Evolutionary conservation across 2,888 invertebrate species (phyloP), one percentile per base, ranked within the genome.

Genomic region (Orchesella flavescens): DNA sequence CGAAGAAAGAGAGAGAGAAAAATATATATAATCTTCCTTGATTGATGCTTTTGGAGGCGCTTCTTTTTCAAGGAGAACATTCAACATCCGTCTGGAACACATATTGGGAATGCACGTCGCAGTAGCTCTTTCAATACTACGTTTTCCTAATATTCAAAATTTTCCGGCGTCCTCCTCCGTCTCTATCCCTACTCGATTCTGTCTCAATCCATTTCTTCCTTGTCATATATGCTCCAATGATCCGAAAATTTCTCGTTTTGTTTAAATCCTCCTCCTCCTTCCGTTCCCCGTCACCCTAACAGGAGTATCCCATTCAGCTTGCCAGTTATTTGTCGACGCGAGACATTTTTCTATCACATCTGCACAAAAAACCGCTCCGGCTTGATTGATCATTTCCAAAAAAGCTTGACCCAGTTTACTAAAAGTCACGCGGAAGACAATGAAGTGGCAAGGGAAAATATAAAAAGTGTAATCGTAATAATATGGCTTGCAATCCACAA

Each of bases 351-450:
- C 57, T 57, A n/a, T n/a, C n/a, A n/a, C 57, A 57, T 17, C 4
- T 12, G 57, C 4, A 57, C 5, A 57, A 17, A 57, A 17, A 15
- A 17, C 7, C 5, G 19, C 21, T 21, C 21, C 46, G 34, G 12
- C 63, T 63, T 75, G 75, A 75, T 75, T 75, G 75, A 75, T 75
- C 75, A 75, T 24, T 65, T 75, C 49, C 13, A 44, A 55, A 55
- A 46, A 44, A 34, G 61, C 34, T 73, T 61, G 75, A 75, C 75
- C 75, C 24, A n/a, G 44, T 65, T 75, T 65, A 49, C 24, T 53
- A 63, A 34, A 63, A 24, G 49, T 75, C 34, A 49, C 65, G 53
- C 61, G 44, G 53, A 61, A 61, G 73, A 57, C 61, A 73, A 61
- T 73, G 21, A 23, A 19, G 61, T 61, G 59, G 24, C n/a, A 12